phyloP scores from a whole-genome alignment of 2,113 vertebrate genomes.

The Danio rerio region GRCz12tu NC_133177.1:48081501-48082000 shows the following conservation, averaged over 20 bases:
- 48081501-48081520: constrained; percentile 6
- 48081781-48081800: not conserved
- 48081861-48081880: not conserved
- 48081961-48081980: too few species aligned
- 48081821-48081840: not conserved
- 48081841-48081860: not conserved
- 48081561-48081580: constrained; percentile 17
- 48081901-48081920: accelerated
- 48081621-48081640: constrained; percentile 1
- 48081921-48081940: not conserved
- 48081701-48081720: not conserved
- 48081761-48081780: not conserved
- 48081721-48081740: not conserved
- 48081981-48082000: not conserved
- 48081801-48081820: not conserved
- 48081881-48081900: not conserved
- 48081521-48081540: not conserved
- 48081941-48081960: not conserved
- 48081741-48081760: not conserved
- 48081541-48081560: constrained; percentile 14
- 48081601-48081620: not conserved
- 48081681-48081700: not conserved
- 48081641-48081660: constrained; percentile 1
- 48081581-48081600: not conserved
- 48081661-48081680: constrained; percentile 8